Base-by-base conservation (phyloP, 2,888 invertebrate genomes). In the Rhodophaea formosa region DNA sequence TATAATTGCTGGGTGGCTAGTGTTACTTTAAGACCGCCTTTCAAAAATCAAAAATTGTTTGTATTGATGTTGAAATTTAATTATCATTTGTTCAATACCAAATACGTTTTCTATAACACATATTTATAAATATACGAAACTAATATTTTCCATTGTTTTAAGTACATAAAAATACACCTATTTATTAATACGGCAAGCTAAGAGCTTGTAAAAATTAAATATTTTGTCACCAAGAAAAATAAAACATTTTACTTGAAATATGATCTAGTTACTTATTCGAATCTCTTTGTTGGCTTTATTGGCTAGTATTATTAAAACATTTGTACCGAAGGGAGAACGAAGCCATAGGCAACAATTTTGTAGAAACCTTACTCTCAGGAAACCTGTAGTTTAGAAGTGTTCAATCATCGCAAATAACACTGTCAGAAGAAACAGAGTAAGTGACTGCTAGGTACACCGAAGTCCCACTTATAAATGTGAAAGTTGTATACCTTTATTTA, bases 261-360 rank as follows among this genome's bases (percentile, higher is more conserved):
- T 39, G 12, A 39, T 39, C 12, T 12, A 23, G n/a, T 42, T 42
- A 45, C 45, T 17, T 45, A 6, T 12, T 45, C 17, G 7, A 45
- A 7, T 17, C 16, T 1, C 10, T 17, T 12, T 23, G 23, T 12
- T 10, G 39, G 10, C 45, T 5, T 17, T 10, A 17, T 10, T 17
- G 16, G 10, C 2, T 10, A 15, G 1, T 12, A 14, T 17, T 16
- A 51, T 51, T 39, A 16, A 16, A 12, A 14, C n/a, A 14, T 30
- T 49, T 30, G 47, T 39, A 39, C 23, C 16, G 1, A 63, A 72
- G 71, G 74, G 68, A 75, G 77, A 75, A 67, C 60, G 62, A 57
- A 65, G 66, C 69, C 64, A 59, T 57, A 67, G 70, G 74, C 72
- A 68, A 71, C 72, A 82, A 86, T 85, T 80, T 84, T 75, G 67